These are phyloP conservation scores for Callithrix jacchus DNA, from an alignment of 2,113 vertebrate genomes.

Conservation along the genomic window DNA sequence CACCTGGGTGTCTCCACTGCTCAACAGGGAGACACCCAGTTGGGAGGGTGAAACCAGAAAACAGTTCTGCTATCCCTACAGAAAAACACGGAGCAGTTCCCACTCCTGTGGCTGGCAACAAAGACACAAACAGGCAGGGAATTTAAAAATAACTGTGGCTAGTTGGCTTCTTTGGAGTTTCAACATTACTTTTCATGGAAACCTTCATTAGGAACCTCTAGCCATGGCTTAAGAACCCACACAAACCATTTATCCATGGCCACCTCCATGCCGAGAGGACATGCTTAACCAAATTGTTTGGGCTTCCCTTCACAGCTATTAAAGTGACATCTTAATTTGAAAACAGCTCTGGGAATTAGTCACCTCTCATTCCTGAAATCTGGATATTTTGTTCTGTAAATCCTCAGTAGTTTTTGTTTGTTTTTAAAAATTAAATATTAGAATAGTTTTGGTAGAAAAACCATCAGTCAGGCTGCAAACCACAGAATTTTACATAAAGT, in stretches of 20 bases:
- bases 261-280: conserved; percentile 49
- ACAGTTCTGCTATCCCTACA: conserved; percentile 74
- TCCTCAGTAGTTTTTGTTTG: conserved; percentile 38
- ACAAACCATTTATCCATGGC: conserved; percentile 47
- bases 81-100: conserved; percentile 67
- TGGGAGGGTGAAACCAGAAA: no score
- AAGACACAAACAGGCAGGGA: conserved; percentile 48
- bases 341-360: conserved; percentile 56
- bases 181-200: conserved; percentile 59
- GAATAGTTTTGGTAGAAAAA: conserved; percentile 69
- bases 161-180: conserved; percentile 53
- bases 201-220: conserved; percentile 68
- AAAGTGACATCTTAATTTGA: conserved; percentile 65
- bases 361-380: conserved; percentile 43
- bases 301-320: conserved; percentile 46
- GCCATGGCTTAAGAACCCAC: conserved; percentile 42
- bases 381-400: conserved; percentile 69
- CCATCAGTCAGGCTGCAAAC: conserved; percentile 61
- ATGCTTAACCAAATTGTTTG: conserved; percentile 55
- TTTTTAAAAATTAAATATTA: conserved; percentile 64
- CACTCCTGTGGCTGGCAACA: not conserved
- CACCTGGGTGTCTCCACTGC: conserved; percentile 57
- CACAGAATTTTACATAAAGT: not conserved
- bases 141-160: conserved; percentile 73
- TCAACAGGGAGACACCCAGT: conserved; percentile 64